Evolutionary conservation across 1,140 invertebrate species (phyloP).

Genomic region (Armadillidium nasatum): DNA sequence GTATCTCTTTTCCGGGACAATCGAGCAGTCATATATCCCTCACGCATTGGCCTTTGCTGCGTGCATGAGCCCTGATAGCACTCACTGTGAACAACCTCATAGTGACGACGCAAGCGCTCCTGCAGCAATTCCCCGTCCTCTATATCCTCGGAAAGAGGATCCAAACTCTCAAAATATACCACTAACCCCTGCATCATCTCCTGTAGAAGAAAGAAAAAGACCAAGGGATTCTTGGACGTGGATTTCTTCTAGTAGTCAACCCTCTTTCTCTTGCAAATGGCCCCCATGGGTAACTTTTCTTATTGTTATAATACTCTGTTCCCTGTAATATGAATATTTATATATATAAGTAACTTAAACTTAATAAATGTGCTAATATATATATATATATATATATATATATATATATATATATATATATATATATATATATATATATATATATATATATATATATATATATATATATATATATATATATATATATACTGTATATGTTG

Average conservation of each 20-base stretch:
- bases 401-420: too few species aligned
- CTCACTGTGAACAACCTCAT: conserved; percentile 42
- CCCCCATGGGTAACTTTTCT: neutral
- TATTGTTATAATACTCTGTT: too few species aligned
- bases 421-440: too few species aligned
- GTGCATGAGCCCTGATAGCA: conserved; percentile 43
- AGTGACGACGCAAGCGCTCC: conserved; percentile 43
- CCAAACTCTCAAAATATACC: neutral
- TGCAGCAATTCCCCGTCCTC: neutral
- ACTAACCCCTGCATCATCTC: neutral
- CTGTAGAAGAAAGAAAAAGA: neutral
- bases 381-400: too few species aligned
- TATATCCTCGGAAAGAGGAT: neutral
- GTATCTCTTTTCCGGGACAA: conserved; percentile 51
- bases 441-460: too few species aligned
- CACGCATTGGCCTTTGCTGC: conserved; percentile 52
- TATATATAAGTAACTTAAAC: too few species aligned
- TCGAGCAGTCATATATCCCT: conserved; percentile 53
- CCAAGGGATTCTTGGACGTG: neutral
- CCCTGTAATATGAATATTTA: too few species aligned
- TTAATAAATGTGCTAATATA: too few species aligned
- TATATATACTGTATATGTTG: too few species aligned
- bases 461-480: too few species aligned
- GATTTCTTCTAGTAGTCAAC: neutral
- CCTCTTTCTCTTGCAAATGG: neutral